Evolutionary conservation across 2,888 invertebrate genomes (phyloP).

Genomic region (Griposia aprilina): DNA sequence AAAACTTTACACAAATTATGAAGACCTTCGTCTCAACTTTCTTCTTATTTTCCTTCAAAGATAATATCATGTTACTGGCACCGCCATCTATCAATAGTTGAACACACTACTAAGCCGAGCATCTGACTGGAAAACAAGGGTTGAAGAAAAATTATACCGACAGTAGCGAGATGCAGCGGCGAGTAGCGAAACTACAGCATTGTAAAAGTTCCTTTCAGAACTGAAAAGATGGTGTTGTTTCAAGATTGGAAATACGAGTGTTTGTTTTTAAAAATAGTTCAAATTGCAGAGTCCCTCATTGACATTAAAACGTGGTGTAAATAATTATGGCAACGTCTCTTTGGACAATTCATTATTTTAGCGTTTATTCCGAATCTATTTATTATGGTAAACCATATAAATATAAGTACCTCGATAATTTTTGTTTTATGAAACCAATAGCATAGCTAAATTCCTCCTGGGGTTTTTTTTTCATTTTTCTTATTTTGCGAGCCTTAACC

Average conservation of each 20-base stretch:
- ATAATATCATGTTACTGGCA: not conserved
- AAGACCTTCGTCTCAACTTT: not conserved
- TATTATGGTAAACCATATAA: not conserved
- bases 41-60: not conserved
- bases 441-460: not conserved
- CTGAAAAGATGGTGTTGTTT: constrained; percentile 48
- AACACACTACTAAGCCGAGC: not conserved
- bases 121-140: constrained; percentile 5
- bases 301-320: not conserved
- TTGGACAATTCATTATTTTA: not conserved
- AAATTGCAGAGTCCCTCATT: not conserved
- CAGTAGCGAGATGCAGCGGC: constrained; percentile 51
- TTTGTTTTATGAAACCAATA: not conserved
- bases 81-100: constrained; percentile 44
- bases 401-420: not conserved
- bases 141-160: constrained; percentile 28
- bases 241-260: fast-evolving
- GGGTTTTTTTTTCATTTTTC: not conserved
- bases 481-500: not conserved
- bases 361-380: not conserved
- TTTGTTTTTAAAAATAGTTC: fast-evolving
- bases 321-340: not conserved
- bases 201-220: constrained; percentile 3
- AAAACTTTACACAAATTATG: not conserved
- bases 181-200: constrained; percentile 63